A percentile compares a stretch with the other conserved stretches of the same genome.
Evolutionary conservation across 2,113 vertebrate genomes (phyloP).

Genomic region (Axis porcinus): DNA sequence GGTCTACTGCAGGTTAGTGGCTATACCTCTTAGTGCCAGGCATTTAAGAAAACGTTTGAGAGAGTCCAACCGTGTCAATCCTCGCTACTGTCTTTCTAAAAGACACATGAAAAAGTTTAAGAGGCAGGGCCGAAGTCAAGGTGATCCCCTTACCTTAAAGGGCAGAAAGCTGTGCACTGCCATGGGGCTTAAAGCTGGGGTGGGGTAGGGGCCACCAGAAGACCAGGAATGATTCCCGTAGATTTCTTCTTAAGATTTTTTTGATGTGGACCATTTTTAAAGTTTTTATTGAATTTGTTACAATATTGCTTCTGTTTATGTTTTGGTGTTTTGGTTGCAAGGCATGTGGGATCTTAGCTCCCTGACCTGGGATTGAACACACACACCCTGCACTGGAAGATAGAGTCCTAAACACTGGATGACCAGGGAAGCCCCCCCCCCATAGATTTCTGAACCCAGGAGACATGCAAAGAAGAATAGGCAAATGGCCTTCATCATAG

Average conservation of each 20-base stretch:
- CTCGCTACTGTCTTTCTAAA: not conserved
- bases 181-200: not conserved
- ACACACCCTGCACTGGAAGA: not conserved
- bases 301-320: not conserved
- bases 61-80: slow-evolving; percentile 17
- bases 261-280: not conserved
- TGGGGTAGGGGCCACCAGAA: not conserved
- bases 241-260: not conserved
- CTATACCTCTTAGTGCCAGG: slow-evolving; percentile 70
- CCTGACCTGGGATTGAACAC: not conserved
- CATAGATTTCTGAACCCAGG: not conserved
- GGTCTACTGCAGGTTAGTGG: slow-evolving; percentile 49
- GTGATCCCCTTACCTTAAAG: not conserved
- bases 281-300: not conserved
- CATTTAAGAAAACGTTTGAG: slow-evolving; percentile 28
- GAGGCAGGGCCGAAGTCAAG: not conserved
- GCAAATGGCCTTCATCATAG: not conserved
- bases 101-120: not conserved
- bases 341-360: not conserved
- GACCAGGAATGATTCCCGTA: not conserved
- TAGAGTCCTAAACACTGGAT: not conserved
- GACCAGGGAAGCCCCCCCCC: not conserved
- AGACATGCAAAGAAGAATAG: not conserved
- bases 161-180: not conserved
- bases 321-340: not conserved